phyloP scores from a whole-genome alignment of 2,888 invertebrate species.

The Digitonthophagus gazella region DNA sequence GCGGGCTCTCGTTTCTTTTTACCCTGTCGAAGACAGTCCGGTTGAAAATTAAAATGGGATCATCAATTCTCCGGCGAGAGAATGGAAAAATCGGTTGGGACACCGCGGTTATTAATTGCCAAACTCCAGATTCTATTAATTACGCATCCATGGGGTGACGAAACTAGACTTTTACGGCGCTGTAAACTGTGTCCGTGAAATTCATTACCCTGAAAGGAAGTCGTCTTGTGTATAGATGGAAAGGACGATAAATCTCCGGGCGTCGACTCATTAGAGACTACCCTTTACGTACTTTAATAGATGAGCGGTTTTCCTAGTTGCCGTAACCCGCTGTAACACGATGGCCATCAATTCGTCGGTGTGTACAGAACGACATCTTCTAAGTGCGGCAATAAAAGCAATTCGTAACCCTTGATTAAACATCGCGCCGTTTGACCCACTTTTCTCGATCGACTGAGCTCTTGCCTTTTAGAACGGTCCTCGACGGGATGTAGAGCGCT shows the following conservation, averaged over 20 bases:
- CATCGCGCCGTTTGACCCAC: background rate
- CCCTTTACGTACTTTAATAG: background rate
- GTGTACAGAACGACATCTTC: background rate
- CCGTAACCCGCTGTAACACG: background rate
- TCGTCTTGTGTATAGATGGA: conserved; percentile 7
- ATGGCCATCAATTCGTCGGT: background rate
- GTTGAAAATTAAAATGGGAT: background rate
- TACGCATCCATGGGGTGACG: too few relatives aligned
- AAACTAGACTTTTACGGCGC: conserved; percentile 44
- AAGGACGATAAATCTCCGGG: background rate
- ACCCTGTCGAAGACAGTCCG: background rate
- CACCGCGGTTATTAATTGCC: background rate
- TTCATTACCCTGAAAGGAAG: conserved; percentile 39
- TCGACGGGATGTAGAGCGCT: background rate
- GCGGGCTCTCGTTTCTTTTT: background rate
- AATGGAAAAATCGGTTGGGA: background rate
- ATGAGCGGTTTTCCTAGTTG: background rate
- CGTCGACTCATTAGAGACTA: background rate
- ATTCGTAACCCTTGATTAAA: background rate
- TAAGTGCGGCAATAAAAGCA: background rate
- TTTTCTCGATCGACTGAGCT: background rate
- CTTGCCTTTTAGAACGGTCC: background rate
- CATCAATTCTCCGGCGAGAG: background rate
- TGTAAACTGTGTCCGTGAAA: conserved; percentile 43
- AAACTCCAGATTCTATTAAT: background rate